These are phyloP conservation scores for Proteles cristata DNA, from an alignment of 2,113 vertebrate species.

Conservation along the genomic window DNA sequence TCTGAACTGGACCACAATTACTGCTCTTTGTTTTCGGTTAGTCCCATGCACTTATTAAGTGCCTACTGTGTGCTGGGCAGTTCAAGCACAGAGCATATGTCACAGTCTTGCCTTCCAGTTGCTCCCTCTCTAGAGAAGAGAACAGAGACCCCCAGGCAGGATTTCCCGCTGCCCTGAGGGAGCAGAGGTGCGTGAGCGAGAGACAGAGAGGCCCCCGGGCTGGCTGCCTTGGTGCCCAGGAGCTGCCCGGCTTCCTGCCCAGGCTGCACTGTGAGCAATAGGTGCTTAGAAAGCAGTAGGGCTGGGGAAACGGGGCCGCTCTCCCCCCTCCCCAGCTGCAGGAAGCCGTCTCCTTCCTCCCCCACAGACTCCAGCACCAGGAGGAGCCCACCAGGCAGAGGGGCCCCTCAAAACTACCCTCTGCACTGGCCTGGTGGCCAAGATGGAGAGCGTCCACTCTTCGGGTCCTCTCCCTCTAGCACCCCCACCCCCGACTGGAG, in stretches of 20 bases:
- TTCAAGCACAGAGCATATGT: background rate
- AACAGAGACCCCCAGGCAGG: background rate
- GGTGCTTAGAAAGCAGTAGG: background rate
- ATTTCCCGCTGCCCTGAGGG: too few species aligned
- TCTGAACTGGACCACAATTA: background rate
- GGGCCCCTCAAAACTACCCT: background rate
- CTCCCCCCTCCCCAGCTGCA: accelerated
- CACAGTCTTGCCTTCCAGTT: background rate
- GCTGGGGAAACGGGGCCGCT: accelerated
- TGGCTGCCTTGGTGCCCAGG: background rate
- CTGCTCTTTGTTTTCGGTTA: background rate
- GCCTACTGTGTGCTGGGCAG: background rate
- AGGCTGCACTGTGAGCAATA: too few species aligned
- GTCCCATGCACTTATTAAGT: background rate
- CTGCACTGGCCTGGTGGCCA: background rate
- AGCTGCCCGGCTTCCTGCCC: background rate
- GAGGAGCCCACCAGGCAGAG: background rate
- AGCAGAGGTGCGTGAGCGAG: background rate
- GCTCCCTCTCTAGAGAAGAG: background rate
- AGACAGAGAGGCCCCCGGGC: background rate
- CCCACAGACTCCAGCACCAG: background rate
- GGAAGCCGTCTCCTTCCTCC: background rate
- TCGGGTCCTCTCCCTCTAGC: background rate
- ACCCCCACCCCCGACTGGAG: background rate
- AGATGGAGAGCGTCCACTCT: accelerated